phyloP scores from a whole-genome alignment of 1,140 invertebrate species.

The Panulirus ornatus region DNA sequence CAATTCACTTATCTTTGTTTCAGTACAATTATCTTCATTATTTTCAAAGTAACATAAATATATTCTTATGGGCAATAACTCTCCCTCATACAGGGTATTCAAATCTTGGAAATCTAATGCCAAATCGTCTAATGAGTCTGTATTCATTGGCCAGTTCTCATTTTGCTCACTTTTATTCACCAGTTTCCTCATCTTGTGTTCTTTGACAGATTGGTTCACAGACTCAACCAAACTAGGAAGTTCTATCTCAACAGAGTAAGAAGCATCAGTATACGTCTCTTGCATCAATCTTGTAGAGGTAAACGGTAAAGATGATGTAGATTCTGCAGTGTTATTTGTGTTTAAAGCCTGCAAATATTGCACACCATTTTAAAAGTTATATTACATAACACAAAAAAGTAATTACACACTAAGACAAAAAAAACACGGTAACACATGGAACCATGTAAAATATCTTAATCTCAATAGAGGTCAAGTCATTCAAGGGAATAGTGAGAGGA shows the following conservation, averaged over 20 bases:
- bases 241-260: neutral
- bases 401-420: too few relatives aligned
- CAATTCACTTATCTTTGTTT: neutral
- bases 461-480: too few relatives aligned
- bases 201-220: neutral
- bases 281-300: neutral
- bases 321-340: neutral
- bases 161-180: neutral
- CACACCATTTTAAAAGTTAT: neutral
- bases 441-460: too few relatives aligned
- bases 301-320: neutral
- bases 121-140: neutral
- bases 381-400: too few relatives aligned
- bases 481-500: too few relatives aligned
- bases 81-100: neutral
- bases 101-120: neutral
- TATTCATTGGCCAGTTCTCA: neutral
- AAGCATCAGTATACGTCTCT: neutral
- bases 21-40: constrained; percentile 21
- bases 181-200: neutral
- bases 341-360: neutral
- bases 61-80: neutral
- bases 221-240: neutral
- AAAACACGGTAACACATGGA: too few relatives aligned
- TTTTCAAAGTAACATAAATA: neutral